These are phyloP conservation scores for Blastomussa wellsi DNA, from an alignment of 92 coral and sea anemone genomes.

Conservation along the genomic window DNA sequence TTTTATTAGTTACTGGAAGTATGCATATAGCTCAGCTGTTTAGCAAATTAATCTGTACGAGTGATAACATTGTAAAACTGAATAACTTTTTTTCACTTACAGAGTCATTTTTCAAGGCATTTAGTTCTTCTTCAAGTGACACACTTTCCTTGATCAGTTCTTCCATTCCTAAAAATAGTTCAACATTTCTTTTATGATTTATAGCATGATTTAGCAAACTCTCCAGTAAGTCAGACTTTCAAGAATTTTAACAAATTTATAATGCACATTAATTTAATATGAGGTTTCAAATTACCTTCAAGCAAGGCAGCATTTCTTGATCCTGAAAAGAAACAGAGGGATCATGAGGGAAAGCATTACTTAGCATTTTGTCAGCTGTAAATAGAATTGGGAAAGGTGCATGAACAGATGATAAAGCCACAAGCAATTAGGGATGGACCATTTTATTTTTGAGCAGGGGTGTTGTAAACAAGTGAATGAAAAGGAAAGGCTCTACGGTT, in stretches of 20 bases:
- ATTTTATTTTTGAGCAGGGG: no score
- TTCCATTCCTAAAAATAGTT: conserved; percentile 67
- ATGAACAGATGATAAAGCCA: no score
- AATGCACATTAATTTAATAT: not conserved
- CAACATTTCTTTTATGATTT: not conserved
- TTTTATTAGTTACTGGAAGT: no score
- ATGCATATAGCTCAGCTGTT: no score
- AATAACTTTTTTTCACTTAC: conserved; percentile 41
- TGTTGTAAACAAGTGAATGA: no score
- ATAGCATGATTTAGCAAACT: not conserved
- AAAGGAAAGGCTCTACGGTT: no score
- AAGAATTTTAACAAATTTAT: not conserved
- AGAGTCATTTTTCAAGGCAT: conserved; percentile 73
- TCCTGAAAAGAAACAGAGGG: conserved; percentile 16
- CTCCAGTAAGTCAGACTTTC: not conserved
- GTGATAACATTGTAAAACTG: not conserved
- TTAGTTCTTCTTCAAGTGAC: conserved; percentile 76
- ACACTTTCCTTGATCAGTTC: conserved; percentile 73
- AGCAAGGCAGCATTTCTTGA: conserved; percentile 34
- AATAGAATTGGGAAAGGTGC: no score
- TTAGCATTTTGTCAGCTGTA: no score
- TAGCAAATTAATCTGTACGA: no score
- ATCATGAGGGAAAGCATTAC: not conserved
- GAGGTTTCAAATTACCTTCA: conserved; percentile 27
- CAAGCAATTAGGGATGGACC: no score